These are phyloP conservation scores for Dipodomys merriami DNA, from an alignment of 2,113 vertebrate species.

Conservation along the genomic window DNA sequence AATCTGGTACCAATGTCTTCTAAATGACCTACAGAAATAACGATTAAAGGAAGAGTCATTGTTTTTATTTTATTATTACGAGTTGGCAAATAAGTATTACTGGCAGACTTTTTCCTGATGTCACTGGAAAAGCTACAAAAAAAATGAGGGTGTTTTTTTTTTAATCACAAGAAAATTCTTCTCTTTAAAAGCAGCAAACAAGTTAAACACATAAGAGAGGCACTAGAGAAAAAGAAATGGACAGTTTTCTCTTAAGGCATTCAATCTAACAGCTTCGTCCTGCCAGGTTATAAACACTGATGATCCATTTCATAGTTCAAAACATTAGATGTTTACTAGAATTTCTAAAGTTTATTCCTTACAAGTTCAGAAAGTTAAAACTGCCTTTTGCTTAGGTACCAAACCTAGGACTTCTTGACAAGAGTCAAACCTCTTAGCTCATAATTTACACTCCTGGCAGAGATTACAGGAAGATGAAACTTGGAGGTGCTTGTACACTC, in stretches of 20 bases:
- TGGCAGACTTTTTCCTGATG: slow-evolving; percentile 74
- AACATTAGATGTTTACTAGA: background rate
- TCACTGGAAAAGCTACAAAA: slow-evolving; percentile 79
- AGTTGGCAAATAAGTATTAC: slow-evolving; percentile 72
- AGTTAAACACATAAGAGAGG: slow-evolving; percentile 1
- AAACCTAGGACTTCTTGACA: background rate
- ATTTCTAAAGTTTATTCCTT: background rate
- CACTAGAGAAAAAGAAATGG: background rate
- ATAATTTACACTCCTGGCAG: background rate
- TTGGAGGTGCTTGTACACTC: background rate
- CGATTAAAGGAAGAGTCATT: slow-evolving; percentile 76
- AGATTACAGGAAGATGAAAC: background rate
- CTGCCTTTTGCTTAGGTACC: background rate
- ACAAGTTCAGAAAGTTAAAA: background rate
- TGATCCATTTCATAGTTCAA: slow-evolving; percentile 12
- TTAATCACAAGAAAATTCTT: slow-evolving; percentile 66
- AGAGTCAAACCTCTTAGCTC: background rate
- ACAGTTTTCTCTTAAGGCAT: background rate
- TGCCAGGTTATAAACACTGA: slow-evolving; percentile 10
- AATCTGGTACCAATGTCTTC: slow-evolving; percentile 78
- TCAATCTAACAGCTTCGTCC: background rate
- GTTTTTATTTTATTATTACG: slow-evolving; percentile 77
- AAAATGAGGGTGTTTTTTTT: slow-evolving; percentile 61
- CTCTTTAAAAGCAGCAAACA: slow-evolving; percentile 28
- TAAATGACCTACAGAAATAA: slow-evolving; percentile 76